Percentiles rank a stretch among this genome's conserved stretches.
Evolutionary conservation across 2,888 invertebrate species (phyloP).

Genomic region (Seira musarum): DNA sequence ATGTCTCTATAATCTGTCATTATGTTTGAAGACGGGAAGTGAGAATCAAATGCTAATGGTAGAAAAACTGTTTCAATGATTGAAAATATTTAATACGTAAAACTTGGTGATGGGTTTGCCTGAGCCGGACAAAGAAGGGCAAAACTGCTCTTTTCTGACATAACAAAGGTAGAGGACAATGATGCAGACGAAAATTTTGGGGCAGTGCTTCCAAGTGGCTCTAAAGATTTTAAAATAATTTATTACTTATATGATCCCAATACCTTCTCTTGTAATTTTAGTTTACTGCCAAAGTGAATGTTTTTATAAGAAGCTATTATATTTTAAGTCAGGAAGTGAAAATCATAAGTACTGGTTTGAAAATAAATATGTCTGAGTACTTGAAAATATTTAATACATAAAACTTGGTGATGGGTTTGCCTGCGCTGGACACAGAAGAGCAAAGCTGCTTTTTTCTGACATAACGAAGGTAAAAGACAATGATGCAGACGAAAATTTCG

Average conservation of each 20-base stretch:
- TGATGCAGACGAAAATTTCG: constrained; percentile 76
- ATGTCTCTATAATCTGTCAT: not conserved
- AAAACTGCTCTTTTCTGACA: constrained; percentile 52
- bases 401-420: constrained; percentile 67
- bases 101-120: constrained; percentile 66
- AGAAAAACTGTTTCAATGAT: too few relatives aligned
- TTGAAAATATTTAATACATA: constrained; percentile 59
- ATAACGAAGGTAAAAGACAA: constrained; percentile 73
- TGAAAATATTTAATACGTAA: constrained; percentile 61
- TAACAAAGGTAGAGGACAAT: constrained; percentile 73
- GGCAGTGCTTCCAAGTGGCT: constrained; percentile 55
- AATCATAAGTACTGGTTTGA: too few relatives aligned
- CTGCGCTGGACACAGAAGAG: constrained; percentile 68
- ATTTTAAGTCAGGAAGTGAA: too few relatives aligned
- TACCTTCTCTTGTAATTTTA: too few relatives aligned
- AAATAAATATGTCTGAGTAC: too few relatives aligned
- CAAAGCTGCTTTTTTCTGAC: constrained; percentile 55
- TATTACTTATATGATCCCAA: not conserved
- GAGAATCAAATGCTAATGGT: too few relatives aligned
- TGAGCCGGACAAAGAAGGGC: constrained; percentile 69
- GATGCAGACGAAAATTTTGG: constrained; percentile 76
- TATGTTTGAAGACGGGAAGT: constrained; percentile 22
- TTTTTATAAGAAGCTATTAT: too few relatives aligned
- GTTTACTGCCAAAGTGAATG: too few relatives aligned
- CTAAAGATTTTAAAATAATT: constrained; percentile 56